phyloP scores from a whole-genome alignment of 2,113 vertebrate species.

The Sminthopsis crassicaudata region DNA sequence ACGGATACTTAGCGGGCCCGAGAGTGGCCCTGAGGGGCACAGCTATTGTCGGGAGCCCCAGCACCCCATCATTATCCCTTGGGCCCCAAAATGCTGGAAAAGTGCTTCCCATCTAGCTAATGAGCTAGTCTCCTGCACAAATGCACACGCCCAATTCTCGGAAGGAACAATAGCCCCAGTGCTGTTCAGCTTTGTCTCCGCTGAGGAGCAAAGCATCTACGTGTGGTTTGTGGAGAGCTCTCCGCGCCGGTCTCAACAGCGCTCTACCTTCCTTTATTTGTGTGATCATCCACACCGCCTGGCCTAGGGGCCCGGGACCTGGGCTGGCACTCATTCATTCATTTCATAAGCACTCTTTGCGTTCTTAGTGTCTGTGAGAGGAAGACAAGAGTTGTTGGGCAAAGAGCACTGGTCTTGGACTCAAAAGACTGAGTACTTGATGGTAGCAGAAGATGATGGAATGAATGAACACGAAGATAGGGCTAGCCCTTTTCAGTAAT shows the following conservation, averaged over 20 bases:
- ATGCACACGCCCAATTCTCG: not conserved
- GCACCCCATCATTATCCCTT: not conserved
- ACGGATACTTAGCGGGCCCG: rapidly evolving
- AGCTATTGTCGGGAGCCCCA: not conserved
- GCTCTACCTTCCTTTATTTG: not conserved
- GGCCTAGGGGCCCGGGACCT: not conserved
- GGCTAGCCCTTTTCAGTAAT: too few species aligned
- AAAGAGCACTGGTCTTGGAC: not conserved
- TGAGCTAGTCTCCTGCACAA: not conserved
- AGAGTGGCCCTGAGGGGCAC: not conserved
- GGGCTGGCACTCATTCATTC: not conserved
- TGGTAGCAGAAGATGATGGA: too few species aligned
- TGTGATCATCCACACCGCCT: not conserved
- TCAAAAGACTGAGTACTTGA: not conserved
- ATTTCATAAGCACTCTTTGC: not conserved
- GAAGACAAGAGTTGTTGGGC: not conserved
- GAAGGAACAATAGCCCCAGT: too few species aligned
- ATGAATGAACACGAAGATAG: too few species aligned
- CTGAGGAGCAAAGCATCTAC: not conserved
- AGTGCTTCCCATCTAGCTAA: not conserved
- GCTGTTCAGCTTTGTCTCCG: not conserved
- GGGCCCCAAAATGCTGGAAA: not conserved
- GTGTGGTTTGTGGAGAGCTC: too few species aligned
- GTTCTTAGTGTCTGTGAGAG: not conserved
- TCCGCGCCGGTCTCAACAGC: too few species aligned